phyloP scores from a whole-genome alignment of 1,140 invertebrate species.

The Reticulitermes speratus region DNA sequence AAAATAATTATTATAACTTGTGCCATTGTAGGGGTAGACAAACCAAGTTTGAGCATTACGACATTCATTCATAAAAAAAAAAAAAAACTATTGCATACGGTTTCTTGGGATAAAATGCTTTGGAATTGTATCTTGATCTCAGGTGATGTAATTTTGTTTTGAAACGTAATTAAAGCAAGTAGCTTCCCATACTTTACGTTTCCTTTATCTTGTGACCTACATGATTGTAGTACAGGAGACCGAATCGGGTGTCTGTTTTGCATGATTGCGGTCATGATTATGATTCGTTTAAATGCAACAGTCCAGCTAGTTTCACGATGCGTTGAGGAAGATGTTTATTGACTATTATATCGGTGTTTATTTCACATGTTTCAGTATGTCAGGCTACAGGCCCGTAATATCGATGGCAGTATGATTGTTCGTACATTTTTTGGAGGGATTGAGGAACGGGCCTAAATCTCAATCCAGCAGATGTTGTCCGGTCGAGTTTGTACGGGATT shows the following conservation, averaged over 20 bases:
- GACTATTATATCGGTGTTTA: too few species aligned
- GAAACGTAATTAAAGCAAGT: neutral
- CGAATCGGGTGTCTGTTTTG: neutral
- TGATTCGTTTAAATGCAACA: neutral
- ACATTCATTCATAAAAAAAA: neutral
- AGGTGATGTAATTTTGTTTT: conserved; percentile 8
- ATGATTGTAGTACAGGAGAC: neutral
- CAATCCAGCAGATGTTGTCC: too few species aligned
- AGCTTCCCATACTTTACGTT: neutral
- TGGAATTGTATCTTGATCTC: neutral
- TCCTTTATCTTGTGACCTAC: neutral
- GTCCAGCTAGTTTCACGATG: neutral
- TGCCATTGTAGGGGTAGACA: neutral
- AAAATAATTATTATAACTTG: neutral
- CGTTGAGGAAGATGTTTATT: neutral
- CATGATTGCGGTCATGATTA: neutral
- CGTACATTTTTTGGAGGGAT: too few species aligned
- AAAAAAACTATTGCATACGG: neutral
- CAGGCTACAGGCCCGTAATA: too few species aligned
- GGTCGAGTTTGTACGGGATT: too few species aligned
- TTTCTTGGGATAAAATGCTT: neutral
- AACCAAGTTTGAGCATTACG: neutral
- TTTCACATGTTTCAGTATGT: too few species aligned
- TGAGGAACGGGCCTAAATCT: too few species aligned
- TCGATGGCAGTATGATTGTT: too few species aligned